A percentile compares a stretch with the other conserved stretches of the same genome.
phyloP scores from a whole-genome alignment of 2,797 vertebrate species.

The Steatocranus sp. region DNA sequence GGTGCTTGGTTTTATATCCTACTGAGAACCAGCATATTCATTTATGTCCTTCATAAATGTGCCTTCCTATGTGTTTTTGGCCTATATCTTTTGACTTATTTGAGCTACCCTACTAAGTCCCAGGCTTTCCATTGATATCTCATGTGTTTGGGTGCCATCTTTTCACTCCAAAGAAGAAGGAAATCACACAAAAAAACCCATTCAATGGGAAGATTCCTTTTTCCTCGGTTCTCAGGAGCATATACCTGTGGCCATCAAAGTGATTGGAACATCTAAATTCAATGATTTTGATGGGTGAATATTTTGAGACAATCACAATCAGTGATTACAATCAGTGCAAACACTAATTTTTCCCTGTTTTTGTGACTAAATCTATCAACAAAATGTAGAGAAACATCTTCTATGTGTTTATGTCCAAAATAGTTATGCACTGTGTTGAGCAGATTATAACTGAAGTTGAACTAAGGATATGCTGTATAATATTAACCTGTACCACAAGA shows the following conservation, averaged over 20 bases:
- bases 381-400: not conserved
- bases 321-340: not conserved
- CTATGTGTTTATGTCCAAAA: not conserved
- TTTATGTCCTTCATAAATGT: not conserved
- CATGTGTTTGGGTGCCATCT: not conserved
- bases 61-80: not conserved
- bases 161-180: not conserved
- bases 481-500: not conserved
- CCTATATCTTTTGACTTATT: not conserved
- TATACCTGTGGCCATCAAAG: not conserved
- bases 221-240: not conserved
- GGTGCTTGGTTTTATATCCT: not conserved
- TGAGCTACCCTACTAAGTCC: accelerated
- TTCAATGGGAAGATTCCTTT: accelerated
- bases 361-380: not conserved
- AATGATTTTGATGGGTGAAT: not conserved
- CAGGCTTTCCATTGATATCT: not conserved
- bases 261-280: not conserved
- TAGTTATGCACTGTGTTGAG: not conserved
- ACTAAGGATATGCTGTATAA: not conserved
- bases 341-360: accelerated
- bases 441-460: not conserved
- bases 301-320: not conserved
- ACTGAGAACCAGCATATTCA: accelerated
- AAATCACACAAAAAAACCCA: not conserved